Percentiles rank a stretch among this genome's conserved stretches.
phyloP scores from a whole-genome alignment of 1,140 invertebrate species.

The Calephelis virginiensis region DNA sequence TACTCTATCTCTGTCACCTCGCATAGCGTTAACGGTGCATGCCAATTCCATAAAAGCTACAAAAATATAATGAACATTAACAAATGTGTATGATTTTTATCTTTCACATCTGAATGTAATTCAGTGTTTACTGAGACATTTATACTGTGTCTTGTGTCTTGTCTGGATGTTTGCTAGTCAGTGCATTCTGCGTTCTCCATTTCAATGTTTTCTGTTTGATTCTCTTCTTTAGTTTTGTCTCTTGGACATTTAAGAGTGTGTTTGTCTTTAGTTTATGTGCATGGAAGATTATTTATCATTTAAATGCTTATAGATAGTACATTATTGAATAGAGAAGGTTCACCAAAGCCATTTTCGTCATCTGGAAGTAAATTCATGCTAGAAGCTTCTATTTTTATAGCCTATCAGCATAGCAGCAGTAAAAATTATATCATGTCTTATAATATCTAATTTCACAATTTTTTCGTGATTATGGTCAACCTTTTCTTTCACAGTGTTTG shows the following conservation, averaged over 20 bases:
- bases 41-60: constrained; percentile 70
- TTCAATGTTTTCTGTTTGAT: constrained; percentile 44
- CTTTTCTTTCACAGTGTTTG: constrained; percentile 31
- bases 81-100: constrained; percentile 44
- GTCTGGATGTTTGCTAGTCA: constrained; percentile 43
- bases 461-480: constrained; percentile 15
- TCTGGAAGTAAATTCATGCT: constrained; percentile 1
- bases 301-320: constrained; percentile 42
- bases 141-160: constrained; percentile 47
- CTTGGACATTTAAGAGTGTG: constrained; percentile 69
- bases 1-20: constrained; percentile 52
- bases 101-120: constrained; percentile 25
- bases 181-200: constrained; percentile 36
- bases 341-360: constrained; percentile 4
- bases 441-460: not conserved
- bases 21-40: constrained; percentile 66
- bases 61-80: constrained; percentile 52
- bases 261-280: constrained; percentile 78
- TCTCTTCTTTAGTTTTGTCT: constrained; percentile 45
- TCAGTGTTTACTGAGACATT: constrained; percentile 45
- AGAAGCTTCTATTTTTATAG: not conserved
- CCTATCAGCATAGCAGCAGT: not conserved
- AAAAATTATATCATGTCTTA: not conserved
- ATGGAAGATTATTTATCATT: constrained; percentile 69
- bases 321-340: constrained; percentile 38